Conservation (phyloP, 92 coral and sea anemone genomes). For the Micromussa lordhowensis region DNA sequence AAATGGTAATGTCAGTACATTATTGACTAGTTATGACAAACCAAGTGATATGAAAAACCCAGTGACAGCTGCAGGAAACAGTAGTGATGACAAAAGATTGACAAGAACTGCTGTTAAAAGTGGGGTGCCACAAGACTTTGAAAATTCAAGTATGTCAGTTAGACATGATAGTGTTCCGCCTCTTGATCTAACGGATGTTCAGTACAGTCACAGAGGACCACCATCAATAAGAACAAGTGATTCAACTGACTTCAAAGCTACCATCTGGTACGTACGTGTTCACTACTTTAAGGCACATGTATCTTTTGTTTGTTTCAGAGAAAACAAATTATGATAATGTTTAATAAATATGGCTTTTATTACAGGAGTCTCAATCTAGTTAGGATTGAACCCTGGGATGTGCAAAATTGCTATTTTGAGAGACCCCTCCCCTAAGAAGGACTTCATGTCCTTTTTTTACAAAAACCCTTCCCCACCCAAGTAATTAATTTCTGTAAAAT, state of each 20-base stretch:
- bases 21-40: conserved; percentile 1
- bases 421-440: too few relatives aligned
- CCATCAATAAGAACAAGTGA: conserved; percentile 22
- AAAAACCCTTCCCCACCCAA: too few relatives aligned
- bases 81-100: background rate
- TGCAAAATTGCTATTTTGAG: too few relatives aligned
- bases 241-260: conserved; percentile 31
- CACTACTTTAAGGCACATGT: background rate
- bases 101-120: background rate
- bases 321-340: too few relatives aligned
- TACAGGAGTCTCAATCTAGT: too few relatives aligned
- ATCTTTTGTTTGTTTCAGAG: background rate
- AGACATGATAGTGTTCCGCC: background rate
- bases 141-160: conserved; percentile 6
- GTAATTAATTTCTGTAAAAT: too few relatives aligned
- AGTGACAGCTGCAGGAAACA: background rate
- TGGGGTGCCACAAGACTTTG: background rate
- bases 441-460: too few relatives aligned
- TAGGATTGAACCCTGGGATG: too few relatives aligned
- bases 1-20: conserved; percentile 23
- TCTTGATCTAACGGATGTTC: conserved; percentile 20
- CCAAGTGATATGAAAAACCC: background rate
- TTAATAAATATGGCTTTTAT: too few relatives aligned
- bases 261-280: conserved; percentile 53
- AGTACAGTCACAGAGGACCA: conserved; percentile 38